Conservation (phyloP, 1,140 invertebrate genomes). For the Hypsibius dujardini region DNA sequence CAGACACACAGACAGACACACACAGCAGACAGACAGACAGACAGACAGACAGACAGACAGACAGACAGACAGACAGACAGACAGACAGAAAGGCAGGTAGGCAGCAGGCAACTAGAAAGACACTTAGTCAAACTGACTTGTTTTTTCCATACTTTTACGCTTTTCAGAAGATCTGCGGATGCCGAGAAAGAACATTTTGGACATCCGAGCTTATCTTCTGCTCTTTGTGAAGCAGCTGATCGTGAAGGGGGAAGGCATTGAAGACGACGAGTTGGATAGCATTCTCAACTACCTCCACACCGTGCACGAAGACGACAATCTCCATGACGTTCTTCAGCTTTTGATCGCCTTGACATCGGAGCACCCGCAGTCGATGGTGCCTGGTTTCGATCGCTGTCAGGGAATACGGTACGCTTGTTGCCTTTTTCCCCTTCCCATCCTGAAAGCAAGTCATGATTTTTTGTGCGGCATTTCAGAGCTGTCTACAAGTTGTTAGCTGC, state of each 20-base stretch:
- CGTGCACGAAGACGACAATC: constrained; percentile 93
- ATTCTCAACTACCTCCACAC: constrained; percentile 94
- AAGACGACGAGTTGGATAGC: constrained; percentile 94
- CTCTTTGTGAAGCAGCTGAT: constrained; percentile 89
- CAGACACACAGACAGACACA: too few relatives aligned
- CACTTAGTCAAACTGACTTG: too few relatives aligned
- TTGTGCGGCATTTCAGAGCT: constrained; percentile 39
- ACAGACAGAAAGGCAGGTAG: too few relatives aligned
- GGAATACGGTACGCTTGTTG: constrained; percentile 45
- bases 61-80: too few relatives aligned
- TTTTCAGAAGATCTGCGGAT: neutral
- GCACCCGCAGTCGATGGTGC: constrained; percentile 93
- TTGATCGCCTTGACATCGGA: constrained; percentile 90
- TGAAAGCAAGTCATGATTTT: too few relatives aligned
- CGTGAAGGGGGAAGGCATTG: constrained; percentile 84
- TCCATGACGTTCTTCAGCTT: constrained; percentile 92
- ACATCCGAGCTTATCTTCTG: constrained; percentile 80
- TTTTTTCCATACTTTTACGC: too few relatives aligned
- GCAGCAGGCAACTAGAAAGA: too few relatives aligned
- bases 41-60: too few relatives aligned
- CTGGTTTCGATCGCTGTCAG: constrained; percentile 89
- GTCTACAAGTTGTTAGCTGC: constrained; percentile 91
- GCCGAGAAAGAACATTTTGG: constrained; percentile 60
- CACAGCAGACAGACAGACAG: too few relatives aligned
- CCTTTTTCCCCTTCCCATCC: neutral